phyloP scores from a whole-genome alignment of 2,113 vertebrate genomes.

The Phyllostomus hastatus region DNA sequence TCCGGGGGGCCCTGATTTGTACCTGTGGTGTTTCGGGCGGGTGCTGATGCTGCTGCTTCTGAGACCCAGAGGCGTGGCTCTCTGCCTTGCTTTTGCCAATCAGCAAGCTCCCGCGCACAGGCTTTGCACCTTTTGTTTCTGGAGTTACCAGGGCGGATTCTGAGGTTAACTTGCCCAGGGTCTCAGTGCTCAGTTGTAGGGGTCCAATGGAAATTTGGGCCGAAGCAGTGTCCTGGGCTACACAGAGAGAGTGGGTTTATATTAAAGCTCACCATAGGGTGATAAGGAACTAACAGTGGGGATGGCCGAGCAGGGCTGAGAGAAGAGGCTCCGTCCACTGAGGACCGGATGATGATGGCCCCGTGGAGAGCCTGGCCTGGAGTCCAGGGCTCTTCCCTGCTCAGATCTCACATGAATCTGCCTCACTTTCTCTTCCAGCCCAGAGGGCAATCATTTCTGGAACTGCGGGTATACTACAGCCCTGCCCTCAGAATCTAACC shows the following conservation, averaged over 20 bases:
- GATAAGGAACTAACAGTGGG: neutral
- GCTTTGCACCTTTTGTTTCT: neutral
- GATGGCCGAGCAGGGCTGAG: neutral
- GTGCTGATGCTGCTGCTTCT: constrained; percentile 70
- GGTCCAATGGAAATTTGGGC: neutral
- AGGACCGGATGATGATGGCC: neutral
- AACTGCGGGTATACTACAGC: neutral
- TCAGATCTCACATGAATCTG: neutral
- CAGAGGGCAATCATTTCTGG: neutral
- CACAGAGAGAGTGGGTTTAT: neutral
- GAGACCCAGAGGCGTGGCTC: neutral
- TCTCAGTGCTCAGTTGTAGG: constrained; percentile 60
- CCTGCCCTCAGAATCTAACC: neutral
- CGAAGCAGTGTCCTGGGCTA: constrained; percentile 19
- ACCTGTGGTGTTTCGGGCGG: constrained; percentile 55
- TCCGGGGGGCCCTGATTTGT: neutral
- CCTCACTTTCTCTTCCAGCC: neutral
- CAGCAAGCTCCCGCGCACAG: constrained; percentile 11
- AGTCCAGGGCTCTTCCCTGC: neutral
- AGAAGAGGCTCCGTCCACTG: rapidly evolving
- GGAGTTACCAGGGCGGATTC: constrained; percentile 54
- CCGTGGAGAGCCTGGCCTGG: neutral
- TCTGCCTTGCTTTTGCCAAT: constrained; percentile 34
- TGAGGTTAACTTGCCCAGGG: constrained; percentile 69
- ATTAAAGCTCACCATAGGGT: neutral